Percentiles rank a stretch among this genome's conserved stretches.
phyloP scores from a whole-genome alignment of 1,140 invertebrate genomes.

The Latrodectus geometricus region DNA sequence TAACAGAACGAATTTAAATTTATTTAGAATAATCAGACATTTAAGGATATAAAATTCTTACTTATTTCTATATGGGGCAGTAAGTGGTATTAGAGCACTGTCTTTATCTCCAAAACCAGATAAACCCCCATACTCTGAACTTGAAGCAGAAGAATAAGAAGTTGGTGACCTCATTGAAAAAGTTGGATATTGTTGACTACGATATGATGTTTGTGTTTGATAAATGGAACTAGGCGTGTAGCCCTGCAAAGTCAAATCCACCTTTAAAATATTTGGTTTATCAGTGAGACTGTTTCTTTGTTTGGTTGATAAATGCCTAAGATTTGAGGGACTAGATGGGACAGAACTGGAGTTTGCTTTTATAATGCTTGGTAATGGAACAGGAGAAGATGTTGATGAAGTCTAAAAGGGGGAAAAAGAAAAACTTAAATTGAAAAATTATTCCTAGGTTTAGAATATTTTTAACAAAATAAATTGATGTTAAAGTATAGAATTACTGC shows the following conservation, averaged over 20 bases:
- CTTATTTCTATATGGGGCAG: constrained; percentile 53
- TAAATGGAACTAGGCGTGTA: constrained; percentile 70
- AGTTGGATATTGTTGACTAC: constrained; percentile 69
- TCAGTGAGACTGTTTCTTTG: neutral
- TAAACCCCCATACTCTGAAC: constrained; percentile 20
- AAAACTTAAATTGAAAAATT: too few species aligned
- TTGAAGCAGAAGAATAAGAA: constrained; percentile 21
- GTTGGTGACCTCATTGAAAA: constrained; percentile 31
- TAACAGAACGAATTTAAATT: neutral
- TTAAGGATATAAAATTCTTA: neutral
- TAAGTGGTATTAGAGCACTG: neutral
- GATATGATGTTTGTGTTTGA: constrained; percentile 68
- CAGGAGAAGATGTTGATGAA: constrained; percentile 39
- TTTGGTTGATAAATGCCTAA: constrained; percentile 15
- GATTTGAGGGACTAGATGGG: constrained; percentile 55
- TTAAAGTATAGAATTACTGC: too few species aligned
- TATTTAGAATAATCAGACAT: neutral
- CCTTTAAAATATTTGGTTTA: neutral
- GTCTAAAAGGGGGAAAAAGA: neutral
- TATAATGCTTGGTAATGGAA: constrained; percentile 9
- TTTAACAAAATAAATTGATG: too few species aligned
- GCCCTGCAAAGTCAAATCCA: constrained; percentile 62
- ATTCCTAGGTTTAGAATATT: too few species aligned
- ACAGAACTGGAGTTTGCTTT: constrained; percentile 62
- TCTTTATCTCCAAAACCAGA: constrained; percentile 11